phyloP scores from a whole-genome alignment of 2,113 vertebrate genomes.

The Gnathonemus echidnorhynchus region DNA sequence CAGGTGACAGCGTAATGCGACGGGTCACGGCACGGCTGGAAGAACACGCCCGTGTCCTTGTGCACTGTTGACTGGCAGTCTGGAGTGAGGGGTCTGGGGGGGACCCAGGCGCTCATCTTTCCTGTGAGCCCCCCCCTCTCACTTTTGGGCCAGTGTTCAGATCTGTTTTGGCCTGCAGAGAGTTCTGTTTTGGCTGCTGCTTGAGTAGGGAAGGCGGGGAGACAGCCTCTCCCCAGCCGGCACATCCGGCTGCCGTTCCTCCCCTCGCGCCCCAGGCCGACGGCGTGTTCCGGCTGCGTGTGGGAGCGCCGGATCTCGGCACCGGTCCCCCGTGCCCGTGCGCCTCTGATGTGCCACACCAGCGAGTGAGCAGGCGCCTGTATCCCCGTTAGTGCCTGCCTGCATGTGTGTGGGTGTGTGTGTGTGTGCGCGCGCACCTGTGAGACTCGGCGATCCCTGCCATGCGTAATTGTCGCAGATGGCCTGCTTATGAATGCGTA shows the following conservation, averaged over 20 bases:
- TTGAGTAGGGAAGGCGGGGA: not conserved
- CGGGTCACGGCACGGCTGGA: not conserved
- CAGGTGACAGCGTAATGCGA: not conserved
- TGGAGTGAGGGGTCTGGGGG: not conserved
- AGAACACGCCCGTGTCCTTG: not conserved
- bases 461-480: not conserved
- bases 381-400: not conserved
- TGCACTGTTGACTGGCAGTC: not conserved
- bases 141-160: not conserved
- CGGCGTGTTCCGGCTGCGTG: not conserved
- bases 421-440: conserved; percentile 15
- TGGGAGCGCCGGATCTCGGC: not conserved
- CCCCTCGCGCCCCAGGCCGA: not conserved
- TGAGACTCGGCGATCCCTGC: not conserved
- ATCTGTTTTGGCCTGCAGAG: not conserved
- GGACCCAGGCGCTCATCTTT: not conserved
- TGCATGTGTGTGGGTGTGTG: conserved; percentile 4
- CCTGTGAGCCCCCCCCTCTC: not conserved
- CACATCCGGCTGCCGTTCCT: not conserved
- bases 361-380: not conserved
- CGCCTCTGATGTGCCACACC: not conserved
- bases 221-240: not conserved
- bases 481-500: not conserved
- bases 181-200: not conserved
- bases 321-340: not conserved